Conservation (phyloP, 2,888 invertebrate species). For the Molorchus minor region DNA sequence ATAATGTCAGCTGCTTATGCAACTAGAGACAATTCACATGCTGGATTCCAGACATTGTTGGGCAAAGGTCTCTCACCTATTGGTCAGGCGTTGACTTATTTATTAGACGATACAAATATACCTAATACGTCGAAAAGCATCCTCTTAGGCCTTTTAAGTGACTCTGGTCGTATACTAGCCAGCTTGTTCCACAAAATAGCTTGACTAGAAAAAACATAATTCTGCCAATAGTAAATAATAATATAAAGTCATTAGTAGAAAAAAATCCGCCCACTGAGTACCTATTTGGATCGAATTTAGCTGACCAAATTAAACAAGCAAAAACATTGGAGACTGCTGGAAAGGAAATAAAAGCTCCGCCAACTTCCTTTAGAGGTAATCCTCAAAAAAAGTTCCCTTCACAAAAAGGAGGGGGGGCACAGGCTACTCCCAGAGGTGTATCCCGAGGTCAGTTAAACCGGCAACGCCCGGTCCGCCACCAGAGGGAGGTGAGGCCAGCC, state of each 20-base stretch:
- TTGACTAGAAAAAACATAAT: too few relatives aligned
- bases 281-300: background rate
- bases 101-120: too few relatives aligned
- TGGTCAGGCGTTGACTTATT: too few relatives aligned
- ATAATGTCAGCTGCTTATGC: too few relatives aligned
- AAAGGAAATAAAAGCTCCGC: background rate
- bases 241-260: background rate
- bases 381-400: too few relatives aligned
- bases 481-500: background rate
- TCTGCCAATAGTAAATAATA: background rate
- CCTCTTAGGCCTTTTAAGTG: slow-evolving; percentile 8
- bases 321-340: background rate
- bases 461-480: background rate
- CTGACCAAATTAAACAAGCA: background rate
- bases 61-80: too few relatives aligned
- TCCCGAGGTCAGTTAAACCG: background rate
- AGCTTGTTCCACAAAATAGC: background rate
- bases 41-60: too few relatives aligned
- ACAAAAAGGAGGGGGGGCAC: background rate
- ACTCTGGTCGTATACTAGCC: background rate
- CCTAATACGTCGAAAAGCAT: too few relatives aligned
- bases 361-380: background rate
- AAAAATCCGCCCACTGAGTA: background rate
- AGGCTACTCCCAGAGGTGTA: background rate
- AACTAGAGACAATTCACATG: too few relatives aligned